Evolutionary conservation across 2,888 invertebrate species (phyloP).

Genomic region (Hartigia nigra): DNA sequence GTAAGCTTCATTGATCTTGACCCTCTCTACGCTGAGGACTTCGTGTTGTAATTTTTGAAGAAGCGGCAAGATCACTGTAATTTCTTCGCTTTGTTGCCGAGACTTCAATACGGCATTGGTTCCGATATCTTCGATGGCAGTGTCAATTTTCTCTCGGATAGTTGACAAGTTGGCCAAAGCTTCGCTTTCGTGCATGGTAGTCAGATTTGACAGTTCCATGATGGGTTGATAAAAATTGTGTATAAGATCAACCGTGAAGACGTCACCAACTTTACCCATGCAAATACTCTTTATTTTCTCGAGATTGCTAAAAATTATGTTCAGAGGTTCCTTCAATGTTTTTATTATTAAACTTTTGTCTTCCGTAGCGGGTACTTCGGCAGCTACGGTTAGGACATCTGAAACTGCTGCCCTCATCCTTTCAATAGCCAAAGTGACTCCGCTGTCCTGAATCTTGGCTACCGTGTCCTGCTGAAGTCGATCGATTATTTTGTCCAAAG

Average conservation of each 20-base stretch:
- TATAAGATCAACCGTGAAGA: slow-evolving; percentile 19
- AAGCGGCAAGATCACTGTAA: slow-evolving; percentile 16
- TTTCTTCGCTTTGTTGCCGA: slow-evolving; percentile 21
- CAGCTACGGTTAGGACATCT: slow-evolving; percentile 12
- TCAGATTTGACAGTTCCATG: slow-evolving; percentile 15
- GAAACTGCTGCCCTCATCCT: slow-evolving; percentile 18
- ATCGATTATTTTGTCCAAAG: slow-evolving; percentile 19
- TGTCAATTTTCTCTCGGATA: slow-evolving; percentile 12
- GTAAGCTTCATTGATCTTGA: slow-evolving; percentile 10
- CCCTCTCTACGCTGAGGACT: slow-evolving; percentile 11
- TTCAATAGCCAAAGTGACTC: slow-evolving; percentile 18
- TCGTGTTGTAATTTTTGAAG: slow-evolving; percentile 16
- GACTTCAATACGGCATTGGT: slow-evolving; percentile 11
- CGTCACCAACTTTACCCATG: slow-evolving; percentile 18
- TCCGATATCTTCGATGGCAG: slow-evolving; percentile 14
- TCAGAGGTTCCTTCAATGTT: slow-evolving; percentile 10
- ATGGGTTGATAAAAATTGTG: slow-evolving; percentile 23
- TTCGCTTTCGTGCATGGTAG: slow-evolving; percentile 21
- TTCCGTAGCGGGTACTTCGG: slow-evolving; percentile 1
- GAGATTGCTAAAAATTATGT: slow-evolving; percentile 4
- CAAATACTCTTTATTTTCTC: slow-evolving; percentile 17
- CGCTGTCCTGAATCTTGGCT: slow-evolving; percentile 21
- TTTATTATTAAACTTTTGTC: slow-evolving; percentile 18
- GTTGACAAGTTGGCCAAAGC: slow-evolving; percentile 10
- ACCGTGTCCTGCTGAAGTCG: slow-evolving; percentile 19